Evolutionary conservation across 2,797 vertebrate species (phyloP).

Genomic region (Diglossa cyanea): DNA sequence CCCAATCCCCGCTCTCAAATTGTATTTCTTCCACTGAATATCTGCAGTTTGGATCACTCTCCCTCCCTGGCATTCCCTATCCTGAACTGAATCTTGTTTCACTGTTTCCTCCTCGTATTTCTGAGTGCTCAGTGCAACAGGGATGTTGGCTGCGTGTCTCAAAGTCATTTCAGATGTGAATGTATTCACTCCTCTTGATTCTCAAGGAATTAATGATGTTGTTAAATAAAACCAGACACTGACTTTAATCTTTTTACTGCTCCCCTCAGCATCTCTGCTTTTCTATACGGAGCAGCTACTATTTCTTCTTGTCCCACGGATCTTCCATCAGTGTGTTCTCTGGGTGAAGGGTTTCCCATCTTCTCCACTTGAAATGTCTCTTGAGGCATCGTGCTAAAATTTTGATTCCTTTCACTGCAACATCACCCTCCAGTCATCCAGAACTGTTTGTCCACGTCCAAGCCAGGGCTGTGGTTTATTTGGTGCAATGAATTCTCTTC

Average conservation of each 20-base stretch:
- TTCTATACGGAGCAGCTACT: background rate
- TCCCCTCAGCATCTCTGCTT: background rate
- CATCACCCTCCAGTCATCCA: accelerated
- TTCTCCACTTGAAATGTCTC: background rate
- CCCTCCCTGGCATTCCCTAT: background rate
- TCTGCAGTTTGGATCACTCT: slow-evolving; percentile 39
- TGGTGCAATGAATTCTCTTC: background rate
- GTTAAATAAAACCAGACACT: slow-evolving; percentile 24
- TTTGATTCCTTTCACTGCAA: background rate
- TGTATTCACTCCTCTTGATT: background rate
- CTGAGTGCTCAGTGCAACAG: background rate
- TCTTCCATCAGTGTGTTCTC: background rate
- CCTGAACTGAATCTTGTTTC: background rate
- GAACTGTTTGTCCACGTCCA: background rate
- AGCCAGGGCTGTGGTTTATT: background rate
- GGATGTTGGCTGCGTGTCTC: background rate
- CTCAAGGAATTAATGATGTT: slow-evolving; percentile 8
- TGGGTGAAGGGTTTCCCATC: background rate
- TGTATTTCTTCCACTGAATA: background rate
- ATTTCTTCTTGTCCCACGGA: background rate
- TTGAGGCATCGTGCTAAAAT: background rate
- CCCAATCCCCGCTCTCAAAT: background rate
- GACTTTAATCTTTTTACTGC: slow-evolving; percentile 8
- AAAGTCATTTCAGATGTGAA: slow-evolving; percentile 11
- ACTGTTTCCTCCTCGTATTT: background rate